A percentile compares a stretch with the other conserved stretches of the same genome.
Evolutionary conservation across 1,140 invertebrate species (phyloP).

Genomic region (Atta texana): DNA sequence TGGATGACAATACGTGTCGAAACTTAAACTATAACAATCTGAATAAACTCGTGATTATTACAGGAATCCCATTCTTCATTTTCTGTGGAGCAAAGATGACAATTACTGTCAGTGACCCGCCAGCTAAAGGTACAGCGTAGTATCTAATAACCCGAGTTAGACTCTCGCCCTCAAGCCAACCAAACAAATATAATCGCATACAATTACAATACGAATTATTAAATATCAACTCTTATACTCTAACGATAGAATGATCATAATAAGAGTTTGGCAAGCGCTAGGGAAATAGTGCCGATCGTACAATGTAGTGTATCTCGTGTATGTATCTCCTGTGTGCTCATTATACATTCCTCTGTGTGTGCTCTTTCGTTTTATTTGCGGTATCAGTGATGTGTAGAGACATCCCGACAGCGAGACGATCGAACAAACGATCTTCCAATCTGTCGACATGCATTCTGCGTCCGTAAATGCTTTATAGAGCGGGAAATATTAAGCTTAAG

Average conservation of each 20-base stretch:
- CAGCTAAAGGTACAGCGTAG: conserved; percentile 87
- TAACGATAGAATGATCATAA: conserved; percentile 84
- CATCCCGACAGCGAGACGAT: conserved; percentile 19
- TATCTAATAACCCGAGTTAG: conserved; percentile 87
- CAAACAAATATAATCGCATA: conserved; percentile 86
- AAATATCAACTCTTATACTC: conserved; percentile 86
- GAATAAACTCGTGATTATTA: conserved; percentile 51
- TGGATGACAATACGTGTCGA: conserved; percentile 49
- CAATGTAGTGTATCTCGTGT: conserved; percentile 35
- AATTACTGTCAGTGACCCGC: conserved; percentile 74
- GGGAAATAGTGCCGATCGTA: conserved; percentile 59
- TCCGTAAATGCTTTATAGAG: neutral
- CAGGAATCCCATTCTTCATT: conserved; percentile 33
- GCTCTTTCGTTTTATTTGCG: conserved; percentile 1
- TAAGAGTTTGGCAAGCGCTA: conserved; percentile 70
- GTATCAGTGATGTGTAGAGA: neutral
- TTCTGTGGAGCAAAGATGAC: conserved; percentile 51
- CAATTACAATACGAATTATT: conserved; percentile 86
- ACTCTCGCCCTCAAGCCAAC: conserved; percentile 87
- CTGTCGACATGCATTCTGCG: conserved; percentile 20
- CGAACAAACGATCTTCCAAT: neutral
- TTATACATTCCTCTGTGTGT: conserved; percentile 22
- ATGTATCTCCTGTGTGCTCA: neutral
- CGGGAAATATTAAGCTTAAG: conserved; percentile 16
- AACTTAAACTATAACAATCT: conserved; percentile 61